Base-by-base conservation (phyloP, 2,888 invertebrate species). In the Spilarctia lutea region DNA sequence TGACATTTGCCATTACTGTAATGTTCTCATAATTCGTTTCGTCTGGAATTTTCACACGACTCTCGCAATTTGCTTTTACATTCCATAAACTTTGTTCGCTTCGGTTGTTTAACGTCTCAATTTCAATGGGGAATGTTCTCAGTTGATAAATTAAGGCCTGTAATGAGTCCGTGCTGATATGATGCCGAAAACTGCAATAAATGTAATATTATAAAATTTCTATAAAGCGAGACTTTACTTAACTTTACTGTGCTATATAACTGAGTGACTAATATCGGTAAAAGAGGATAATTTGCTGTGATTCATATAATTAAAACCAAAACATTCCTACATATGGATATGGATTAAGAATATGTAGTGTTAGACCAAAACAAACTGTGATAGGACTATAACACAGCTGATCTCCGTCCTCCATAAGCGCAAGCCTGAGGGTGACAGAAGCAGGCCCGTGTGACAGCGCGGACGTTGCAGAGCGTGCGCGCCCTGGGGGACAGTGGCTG, bases 71-170 rank as follows among this genome's bases (percentile, higher is more conserved):
- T 60, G 56, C 45, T 33, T 74, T 71, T 71, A 60, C 52, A 66
- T 33, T 65, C 74, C 70, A 74, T 74, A 70, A 74, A 74, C 73
- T 68, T 68, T 68, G 56, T 45, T 30, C 27, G 70, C 74, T 71
- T 74, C 35, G 27, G 42, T 71, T 63, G 39, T 71, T 74, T 71
- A 67, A 74, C 71, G 71, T 60, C 71, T 71, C 71, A 67, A 71
- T 74, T 71, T 71, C 66, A 74, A 70, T 74, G 65, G 65, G 56
- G 48, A 74, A 65, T 65, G 73, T 63, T 65, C 48, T 60, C 39
- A 73, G 42, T 30, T 68, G 35, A 73, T 52, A 65, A n/a, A 69
- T 69, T 65, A 63, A 63, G 20, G 35, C 60, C 18, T 42, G 30
- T 30, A 52, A 33, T 60, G 39, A 70, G 60, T 48, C 68, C 33